These are phyloP conservation scores for Podarcis cretensis DNA, from an alignment of 2,113 vertebrate species.

Conservation along the genomic window DNA sequence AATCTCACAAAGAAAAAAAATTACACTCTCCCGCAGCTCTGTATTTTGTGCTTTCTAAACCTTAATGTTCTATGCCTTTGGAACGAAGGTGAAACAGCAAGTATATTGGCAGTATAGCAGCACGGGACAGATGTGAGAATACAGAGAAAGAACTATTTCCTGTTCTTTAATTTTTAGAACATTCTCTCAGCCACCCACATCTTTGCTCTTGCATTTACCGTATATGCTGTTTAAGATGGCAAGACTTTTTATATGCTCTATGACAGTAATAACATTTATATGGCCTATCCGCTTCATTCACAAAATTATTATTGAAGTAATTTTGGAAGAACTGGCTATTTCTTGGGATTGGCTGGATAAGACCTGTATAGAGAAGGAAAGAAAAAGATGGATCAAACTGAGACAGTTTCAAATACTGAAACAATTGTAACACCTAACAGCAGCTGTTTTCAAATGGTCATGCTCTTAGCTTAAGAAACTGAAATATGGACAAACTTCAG, in stretches of 20 bases:
- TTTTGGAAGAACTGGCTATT: conserved; percentile 88
- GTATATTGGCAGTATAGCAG: background rate
- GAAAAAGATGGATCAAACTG: conserved; percentile 30
- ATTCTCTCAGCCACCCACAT: background rate
- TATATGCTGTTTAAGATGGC: conserved; percentile 97
- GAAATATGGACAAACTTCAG: background rate
- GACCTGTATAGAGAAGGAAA: conserved; percentile 78
- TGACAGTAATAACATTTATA: conserved; percentile 96
- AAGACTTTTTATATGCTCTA: conserved; percentile 98
- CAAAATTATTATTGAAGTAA: conserved; percentile 88
- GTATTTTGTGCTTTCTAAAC: background rate
- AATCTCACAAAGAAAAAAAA: background rate
- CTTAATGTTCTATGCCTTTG: background rate
- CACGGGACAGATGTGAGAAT: background rate
- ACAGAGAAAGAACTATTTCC: background rate
- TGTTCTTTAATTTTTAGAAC: background rate
- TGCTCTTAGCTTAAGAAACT: background rate
- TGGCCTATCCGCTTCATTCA: conserved; percentile 89
- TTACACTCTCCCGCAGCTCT: background rate
- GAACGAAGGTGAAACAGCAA: background rate
- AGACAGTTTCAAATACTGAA: background rate
- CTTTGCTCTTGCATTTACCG: conserved; percentile 78
- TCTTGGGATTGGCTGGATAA: conserved; percentile 91
- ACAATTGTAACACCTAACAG: rapidly evolving
- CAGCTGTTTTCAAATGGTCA: background rate